phyloP scores from a whole-genome alignment of 2,888 invertebrate species.

The Adelognathus sp. region DNA sequence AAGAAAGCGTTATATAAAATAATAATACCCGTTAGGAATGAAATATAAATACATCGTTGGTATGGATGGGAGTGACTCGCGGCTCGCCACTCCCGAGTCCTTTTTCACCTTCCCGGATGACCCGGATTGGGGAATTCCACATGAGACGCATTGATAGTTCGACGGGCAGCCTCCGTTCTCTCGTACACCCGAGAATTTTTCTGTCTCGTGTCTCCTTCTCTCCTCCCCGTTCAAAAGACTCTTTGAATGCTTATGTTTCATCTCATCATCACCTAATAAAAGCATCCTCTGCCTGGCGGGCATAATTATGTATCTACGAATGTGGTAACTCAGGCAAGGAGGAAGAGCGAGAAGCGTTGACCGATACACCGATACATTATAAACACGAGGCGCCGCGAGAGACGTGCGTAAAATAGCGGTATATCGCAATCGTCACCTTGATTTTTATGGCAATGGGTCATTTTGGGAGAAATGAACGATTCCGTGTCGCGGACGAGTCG shows the following conservation, averaged over 20 bases:
- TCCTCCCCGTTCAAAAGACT: not conserved
- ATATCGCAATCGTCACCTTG: slow-evolving; percentile 43
- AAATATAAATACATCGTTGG: not conserved
- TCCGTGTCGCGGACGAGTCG: not conserved
- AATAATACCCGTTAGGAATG: too few relatives aligned
- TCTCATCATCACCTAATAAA: slow-evolving; percentile 54
- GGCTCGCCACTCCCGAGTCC: not conserved
- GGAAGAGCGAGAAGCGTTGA: slow-evolving; percentile 1
- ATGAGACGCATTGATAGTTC: slow-evolving; percentile 10
- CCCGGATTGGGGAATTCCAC: slow-evolving; percentile 43
- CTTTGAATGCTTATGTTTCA: slow-evolving; percentile 2
- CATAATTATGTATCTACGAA: slow-evolving; percentile 53
- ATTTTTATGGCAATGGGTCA: slow-evolving; percentile 7
- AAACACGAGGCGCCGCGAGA: not conserved
- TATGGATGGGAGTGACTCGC: not conserved
- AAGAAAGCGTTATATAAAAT: slow-evolving; percentile 30
- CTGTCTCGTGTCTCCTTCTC: not conserved
- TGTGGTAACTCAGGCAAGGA: not conserved
- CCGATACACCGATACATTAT: not conserved
- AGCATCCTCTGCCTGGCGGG: slow-evolving; percentile 50
- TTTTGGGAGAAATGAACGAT: not conserved
- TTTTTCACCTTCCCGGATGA: slow-evolving; percentile 26
- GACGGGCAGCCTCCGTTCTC: slow-evolving; percentile 1
- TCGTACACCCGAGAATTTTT: not conserved
- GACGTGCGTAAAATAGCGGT: slow-evolving; percentile 53